Evolutionary conservation across 2,113 vertebrate species (phyloP).

Genomic region (Nerophis ophidion): DNA sequence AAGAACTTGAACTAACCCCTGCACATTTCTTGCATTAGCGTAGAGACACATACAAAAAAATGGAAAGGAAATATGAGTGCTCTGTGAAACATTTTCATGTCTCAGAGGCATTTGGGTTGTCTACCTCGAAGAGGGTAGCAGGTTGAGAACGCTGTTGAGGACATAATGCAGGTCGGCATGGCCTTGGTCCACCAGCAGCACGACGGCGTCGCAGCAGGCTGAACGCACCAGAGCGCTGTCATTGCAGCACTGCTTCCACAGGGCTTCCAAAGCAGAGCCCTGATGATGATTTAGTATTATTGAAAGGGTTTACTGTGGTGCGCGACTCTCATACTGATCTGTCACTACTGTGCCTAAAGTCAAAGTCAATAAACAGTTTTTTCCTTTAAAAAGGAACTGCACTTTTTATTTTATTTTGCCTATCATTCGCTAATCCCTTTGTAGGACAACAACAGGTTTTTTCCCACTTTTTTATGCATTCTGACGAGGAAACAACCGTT

Average conservation of each 20-base stretch:
- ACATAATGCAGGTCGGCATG: slow-evolving; percentile 81
- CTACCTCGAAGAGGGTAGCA: slow-evolving; percentile 89
- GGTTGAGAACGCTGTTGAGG: slow-evolving; percentile 82
- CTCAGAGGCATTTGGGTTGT: background rate
- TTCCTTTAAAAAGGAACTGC: too few species aligned
- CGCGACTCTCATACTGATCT: too few species aligned
- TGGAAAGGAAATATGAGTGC: background rate
- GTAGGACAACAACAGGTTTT: too few species aligned
- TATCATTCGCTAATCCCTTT: too few species aligned
- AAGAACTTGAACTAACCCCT: slow-evolving; percentile 84
- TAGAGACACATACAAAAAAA: slow-evolving; percentile 10
- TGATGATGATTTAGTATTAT: slow-evolving; percentile 39
- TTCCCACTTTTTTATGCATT: too few species aligned
- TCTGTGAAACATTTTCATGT: background rate
- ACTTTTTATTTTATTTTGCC: too few species aligned
- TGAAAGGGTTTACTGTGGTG: too few species aligned
- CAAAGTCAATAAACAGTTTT: too few species aligned
- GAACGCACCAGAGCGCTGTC: slow-evolving; percentile 76
- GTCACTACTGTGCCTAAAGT: too few species aligned
- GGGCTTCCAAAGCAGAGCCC: slow-evolving; percentile 81
- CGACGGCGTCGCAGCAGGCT: slow-evolving; percentile 82
- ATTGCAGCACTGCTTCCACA: slow-evolving; percentile 90
- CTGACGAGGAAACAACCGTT: too few species aligned
- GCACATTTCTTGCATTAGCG: slow-evolving; percentile 72
- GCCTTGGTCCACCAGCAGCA: slow-evolving; percentile 84